Conservation (phyloP, 2,888 invertebrate species). For the Lasioglossum zephyrum region DNA sequence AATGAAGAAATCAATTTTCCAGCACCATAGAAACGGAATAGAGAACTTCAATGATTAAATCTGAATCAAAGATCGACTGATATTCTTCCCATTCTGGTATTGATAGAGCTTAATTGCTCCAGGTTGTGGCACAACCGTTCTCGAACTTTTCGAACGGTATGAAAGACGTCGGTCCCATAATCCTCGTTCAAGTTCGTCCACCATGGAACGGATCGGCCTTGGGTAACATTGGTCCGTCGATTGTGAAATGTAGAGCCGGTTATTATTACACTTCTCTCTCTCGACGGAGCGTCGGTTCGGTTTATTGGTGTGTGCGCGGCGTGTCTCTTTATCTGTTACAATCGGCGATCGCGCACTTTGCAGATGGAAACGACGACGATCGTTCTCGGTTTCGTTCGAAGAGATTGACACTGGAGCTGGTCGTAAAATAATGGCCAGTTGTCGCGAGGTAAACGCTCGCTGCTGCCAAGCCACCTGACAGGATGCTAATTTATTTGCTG, state of each 20-base stretch:
- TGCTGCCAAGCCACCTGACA: neutral
- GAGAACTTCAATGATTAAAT: neutral
- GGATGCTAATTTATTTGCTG: neutral
- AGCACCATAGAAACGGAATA: neutral
- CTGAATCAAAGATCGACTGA: neutral
- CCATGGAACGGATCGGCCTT: slow-evolving; percentile 34
- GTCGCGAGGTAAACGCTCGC: slow-evolving; percentile 18
- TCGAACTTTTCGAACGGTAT: neutral
- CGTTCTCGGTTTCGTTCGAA: neutral
- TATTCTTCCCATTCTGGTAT: neutral
- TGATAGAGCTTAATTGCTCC: neutral
- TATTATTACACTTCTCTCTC: slow-evolving; percentile 32
- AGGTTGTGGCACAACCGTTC: neutral
- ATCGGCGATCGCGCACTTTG: slow-evolving; percentile 45
- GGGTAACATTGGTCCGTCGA: slow-evolving; percentile 35
- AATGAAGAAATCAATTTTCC: neutral
- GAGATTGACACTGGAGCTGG: slow-evolving; percentile 18
- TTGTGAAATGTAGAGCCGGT: slow-evolving; percentile 48
- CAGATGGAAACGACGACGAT: neutral
- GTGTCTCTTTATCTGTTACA: slow-evolving; percentile 35
- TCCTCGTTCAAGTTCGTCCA: slow-evolving; percentile 44
- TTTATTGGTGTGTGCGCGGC: slow-evolving; percentile 29
- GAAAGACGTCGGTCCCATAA: slow-evolving; percentile 21
- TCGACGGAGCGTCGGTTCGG: slow-evolving; percentile 29
- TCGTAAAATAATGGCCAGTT: slow-evolving; percentile 35